Evolutionary conservation across 1,140 invertebrate genomes (phyloP).

Genomic region (Drosophila arizonae): DNA sequence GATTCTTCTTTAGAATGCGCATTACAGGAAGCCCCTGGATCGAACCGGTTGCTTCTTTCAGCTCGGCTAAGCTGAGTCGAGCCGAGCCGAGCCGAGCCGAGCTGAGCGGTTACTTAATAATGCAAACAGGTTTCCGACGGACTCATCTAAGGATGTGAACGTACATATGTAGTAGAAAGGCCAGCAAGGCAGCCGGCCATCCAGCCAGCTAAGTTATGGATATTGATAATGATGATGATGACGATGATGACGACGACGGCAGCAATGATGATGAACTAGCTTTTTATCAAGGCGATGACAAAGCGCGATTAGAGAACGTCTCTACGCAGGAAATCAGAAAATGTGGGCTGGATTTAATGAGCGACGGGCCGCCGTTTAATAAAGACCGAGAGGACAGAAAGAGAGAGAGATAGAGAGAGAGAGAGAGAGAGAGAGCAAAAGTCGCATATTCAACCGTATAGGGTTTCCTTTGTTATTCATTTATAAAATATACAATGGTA

Average conservation of each 20-base stretch:
- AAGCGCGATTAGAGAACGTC: slow-evolving; percentile 45
- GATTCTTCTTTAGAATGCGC: slow-evolving; percentile 51
- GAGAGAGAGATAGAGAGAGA: background rate
- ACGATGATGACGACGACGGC: background rate
- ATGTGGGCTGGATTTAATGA: slow-evolving; percentile 70
- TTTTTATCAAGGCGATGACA: slow-evolving; percentile 49
- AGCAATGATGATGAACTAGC: slow-evolving; percentile 24
- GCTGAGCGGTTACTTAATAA: slow-evolving; percentile 73
- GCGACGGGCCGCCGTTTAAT: slow-evolving; percentile 26
- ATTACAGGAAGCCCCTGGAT: slow-evolving; percentile 62
- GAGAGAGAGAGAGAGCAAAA: background rate
- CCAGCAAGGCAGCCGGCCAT: slow-evolving; percentile 25
- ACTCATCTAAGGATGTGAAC: slow-evolving; percentile 41
- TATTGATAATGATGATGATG: slow-evolving; percentile 44
- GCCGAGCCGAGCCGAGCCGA: background rate
- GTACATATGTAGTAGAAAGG: slow-evolving; percentile 17
- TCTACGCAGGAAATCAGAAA: slow-evolving; percentile 57
- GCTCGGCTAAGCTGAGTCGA: slow-evolving; percentile 13
- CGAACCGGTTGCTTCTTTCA: slow-evolving; percentile 57
- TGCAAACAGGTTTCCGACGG: slow-evolving; percentile 68
- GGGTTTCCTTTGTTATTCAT: slow-evolving; percentile 19
- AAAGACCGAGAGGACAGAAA: background rate
- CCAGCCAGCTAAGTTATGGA: slow-evolving; percentile 61
- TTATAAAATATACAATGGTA: background rate
- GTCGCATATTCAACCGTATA: slow-evolving; percentile 3